A percentile compares a stretch with the other conserved stretches of the same genome.
These are phyloP conservation scores for Eulemur mongoz DNA, from an alignment of 2,797 vertebrate species.

Conservation along the genomic window DNA sequence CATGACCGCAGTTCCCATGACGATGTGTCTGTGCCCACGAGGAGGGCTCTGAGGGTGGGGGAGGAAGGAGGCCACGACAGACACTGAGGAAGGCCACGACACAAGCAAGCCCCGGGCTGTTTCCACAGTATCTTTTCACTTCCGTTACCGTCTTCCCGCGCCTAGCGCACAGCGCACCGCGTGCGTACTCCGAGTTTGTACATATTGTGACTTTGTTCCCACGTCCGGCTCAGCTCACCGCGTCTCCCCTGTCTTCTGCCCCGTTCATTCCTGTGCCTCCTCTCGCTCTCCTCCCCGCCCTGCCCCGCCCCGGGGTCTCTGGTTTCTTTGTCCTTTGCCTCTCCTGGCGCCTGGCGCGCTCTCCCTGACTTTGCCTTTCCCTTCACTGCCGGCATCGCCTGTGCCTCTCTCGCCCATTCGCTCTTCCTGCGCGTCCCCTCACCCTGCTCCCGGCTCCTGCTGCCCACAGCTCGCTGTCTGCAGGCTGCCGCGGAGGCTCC, in stretches of 20 bases:
- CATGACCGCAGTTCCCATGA: neutral
- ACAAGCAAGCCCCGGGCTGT: neutral
- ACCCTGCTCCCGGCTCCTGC: neutral
- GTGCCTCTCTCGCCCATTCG: neutral
- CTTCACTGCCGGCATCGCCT: neutral
- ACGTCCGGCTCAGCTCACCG: neutral
- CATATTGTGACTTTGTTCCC: neutral
- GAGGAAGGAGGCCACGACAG: neutral
- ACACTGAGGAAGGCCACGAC: neutral
- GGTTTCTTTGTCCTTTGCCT: neutral
- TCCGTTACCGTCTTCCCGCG: rapidly evolving
- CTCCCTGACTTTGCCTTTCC: neutral
- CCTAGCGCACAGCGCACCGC: too few relatives aligned
- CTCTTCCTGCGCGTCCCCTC: neutral
- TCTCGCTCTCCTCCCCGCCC: neutral
- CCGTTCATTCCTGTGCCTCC: neutral
- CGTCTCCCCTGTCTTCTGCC: neutral
- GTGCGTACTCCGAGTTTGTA: neutral
- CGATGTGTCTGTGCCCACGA: neutral
- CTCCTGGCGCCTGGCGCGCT: neutral
- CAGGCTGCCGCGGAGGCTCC: constrained; percentile 86
- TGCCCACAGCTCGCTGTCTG: constrained; percentile 69
- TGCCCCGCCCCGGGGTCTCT: too few relatives aligned
- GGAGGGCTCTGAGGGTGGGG: neutral
- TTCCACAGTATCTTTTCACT: neutral